Conservation (phyloP, 2,888 invertebrate species). For the Seira ritae region DNA sequence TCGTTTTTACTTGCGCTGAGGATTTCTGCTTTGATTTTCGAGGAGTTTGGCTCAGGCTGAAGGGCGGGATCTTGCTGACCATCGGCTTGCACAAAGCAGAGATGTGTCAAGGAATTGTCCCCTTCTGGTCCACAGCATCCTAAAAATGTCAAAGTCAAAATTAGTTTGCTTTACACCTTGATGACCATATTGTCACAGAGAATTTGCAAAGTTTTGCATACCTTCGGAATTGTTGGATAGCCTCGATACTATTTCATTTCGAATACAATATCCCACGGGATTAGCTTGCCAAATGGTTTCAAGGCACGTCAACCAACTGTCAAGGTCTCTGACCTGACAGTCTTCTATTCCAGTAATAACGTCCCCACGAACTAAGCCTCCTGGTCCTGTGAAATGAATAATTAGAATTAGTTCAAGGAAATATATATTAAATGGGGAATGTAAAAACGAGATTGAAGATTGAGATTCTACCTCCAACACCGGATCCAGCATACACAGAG, state of each 20-base stretch:
- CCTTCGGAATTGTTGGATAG: constrained; percentile 72
- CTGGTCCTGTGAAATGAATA: constrained; percentile 67
- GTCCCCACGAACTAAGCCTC: constrained; percentile 71
- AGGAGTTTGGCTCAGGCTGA: not conserved
- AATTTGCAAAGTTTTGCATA: constrained; percentile 33
- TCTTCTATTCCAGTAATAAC: constrained; percentile 72
- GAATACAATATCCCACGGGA: constrained; percentile 70
- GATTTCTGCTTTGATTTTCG: constrained; percentile 18
- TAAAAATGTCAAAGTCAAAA: constrained; percentile 29
- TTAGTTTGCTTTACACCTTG: not conserved
- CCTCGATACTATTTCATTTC: constrained; percentile 68
- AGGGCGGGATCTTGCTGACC: constrained; percentile 1
- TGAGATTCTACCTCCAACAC: constrained; percentile 72
- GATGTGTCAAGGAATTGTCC: constrained; percentile 71
- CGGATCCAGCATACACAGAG: constrained; percentile 67
- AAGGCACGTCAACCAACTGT: constrained; percentile 72
- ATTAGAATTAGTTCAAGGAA: too few relatives aligned
- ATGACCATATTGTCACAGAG: not conserved
- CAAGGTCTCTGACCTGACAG: constrained; percentile 70
- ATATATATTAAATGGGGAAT: too few relatives aligned
- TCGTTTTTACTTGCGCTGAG: not conserved
- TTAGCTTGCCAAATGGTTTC: constrained; percentile 72
- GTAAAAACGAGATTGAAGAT: not conserved
- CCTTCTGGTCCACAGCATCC: constrained; percentile 71
- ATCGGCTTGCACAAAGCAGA: constrained; percentile 70